phyloP scores from a whole-genome alignment of 2,888 invertebrate species.

The Timema cristinae region DNA sequence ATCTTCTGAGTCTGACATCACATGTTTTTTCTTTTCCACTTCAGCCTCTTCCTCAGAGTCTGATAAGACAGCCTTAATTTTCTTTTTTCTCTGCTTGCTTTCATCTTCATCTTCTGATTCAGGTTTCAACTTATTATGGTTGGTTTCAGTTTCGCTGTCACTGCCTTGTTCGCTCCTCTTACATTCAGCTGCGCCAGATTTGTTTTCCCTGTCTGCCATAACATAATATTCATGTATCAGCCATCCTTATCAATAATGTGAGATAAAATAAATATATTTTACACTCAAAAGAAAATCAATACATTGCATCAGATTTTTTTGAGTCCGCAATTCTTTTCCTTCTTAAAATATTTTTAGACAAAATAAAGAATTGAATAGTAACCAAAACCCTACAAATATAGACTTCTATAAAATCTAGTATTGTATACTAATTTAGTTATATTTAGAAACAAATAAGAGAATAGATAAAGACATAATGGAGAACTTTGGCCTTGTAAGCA shows the following conservation, averaged over 20 bases:
- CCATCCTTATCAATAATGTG: background rate
- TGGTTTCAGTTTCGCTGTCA: constrained; percentile 28
- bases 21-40: constrained; percentile 39
- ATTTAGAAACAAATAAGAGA: too few relatives aligned
- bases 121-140: background rate
- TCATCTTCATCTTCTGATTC: constrained; percentile 40
- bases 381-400: background rate
- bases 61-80: constrained; percentile 46
- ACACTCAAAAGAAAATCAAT: background rate
- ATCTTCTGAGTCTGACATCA: constrained; percentile 43
- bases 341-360: background rate
- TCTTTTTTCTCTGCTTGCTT: constrained; percentile 42
- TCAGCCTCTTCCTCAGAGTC: constrained; percentile 57
- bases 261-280: background rate
- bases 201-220: constrained; percentile 44
- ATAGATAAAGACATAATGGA: too few relatives aligned
- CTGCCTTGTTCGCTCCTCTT: constrained; percentile 35
- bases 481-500: too few relatives aligned
- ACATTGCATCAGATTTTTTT: background rate
- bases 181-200: constrained; percentile 52
- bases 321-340: background rate
- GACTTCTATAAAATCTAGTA: background rate
- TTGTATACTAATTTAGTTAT: too few relatives aligned
- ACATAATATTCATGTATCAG: background rate
- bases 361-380: background rate